Evolutionary conservation across 2,113 vertebrate genomes (phyloP), one percentile per base, ranked within the genome.

Genomic region (Macroglossus sobrinus): DNA sequence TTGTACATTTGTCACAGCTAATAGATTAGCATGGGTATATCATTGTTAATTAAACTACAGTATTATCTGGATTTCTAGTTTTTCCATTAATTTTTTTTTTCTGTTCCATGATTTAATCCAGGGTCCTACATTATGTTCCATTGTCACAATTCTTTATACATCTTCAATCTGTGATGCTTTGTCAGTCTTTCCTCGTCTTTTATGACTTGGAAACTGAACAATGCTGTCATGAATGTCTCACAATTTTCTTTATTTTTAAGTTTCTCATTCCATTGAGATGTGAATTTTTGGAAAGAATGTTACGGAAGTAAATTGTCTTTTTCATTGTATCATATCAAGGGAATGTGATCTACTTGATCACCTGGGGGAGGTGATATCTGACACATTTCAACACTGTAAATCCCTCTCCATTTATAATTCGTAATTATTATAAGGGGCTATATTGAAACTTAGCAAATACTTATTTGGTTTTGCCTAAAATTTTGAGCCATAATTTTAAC

Each of bases 311-410:
- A 57, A 50, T 15, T 89, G 40, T 82, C 16, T 53, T 66, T 86
- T 59, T 68, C 63, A 61, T 71, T 0, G 0, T 11, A 4, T 22
- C n/a, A 7, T 71, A 4, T 43, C 1, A 4, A 50, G 28, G 21
- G 43, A 43, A 43, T 8, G 8, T 43, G 43, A 43, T 43, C 43
- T 43, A 43, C 14, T n/a, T 74, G 43, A 28, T 47, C 69, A 6
- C 4, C 47, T 78, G 40, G 14, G 22, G 43, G 55, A 59, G 21
- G 12, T 69, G 24, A 2, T 21, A 45, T 47, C 47, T 63, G 7
- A 26, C 7, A 55, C 24, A 1, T 50, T 72, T 84, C 38, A 38
- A 14, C 14, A 11, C 7, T 53, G 2, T 14, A 68, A 64, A 40
- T 47, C 6, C 24, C 43, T 35, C 61, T 18, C 50, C 4, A 10